A percentile compares a stretch with the other conserved stretches of the same genome.
phyloP scores from a whole-genome alignment of 1,140 invertebrate species.

The Anadara kagoshimensis region DNA sequence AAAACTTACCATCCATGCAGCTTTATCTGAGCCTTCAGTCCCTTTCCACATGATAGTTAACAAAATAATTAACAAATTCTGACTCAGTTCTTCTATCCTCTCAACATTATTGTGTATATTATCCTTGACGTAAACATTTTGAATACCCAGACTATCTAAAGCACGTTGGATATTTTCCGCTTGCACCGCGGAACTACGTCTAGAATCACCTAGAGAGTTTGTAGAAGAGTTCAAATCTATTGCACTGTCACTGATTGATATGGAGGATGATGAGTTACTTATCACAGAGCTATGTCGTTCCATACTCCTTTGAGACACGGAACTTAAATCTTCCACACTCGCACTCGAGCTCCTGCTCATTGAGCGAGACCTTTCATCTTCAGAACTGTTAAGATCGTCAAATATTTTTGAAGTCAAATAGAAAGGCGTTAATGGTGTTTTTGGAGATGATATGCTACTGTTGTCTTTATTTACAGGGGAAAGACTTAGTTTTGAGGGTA shows the following conservation, averaged over 20 bases:
- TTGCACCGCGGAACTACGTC: slow-evolving; percentile 39
- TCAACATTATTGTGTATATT: slow-evolving; percentile 38
- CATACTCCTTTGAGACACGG: slow-evolving; percentile 45
- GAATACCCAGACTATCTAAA: slow-evolving; percentile 59
- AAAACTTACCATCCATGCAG: slow-evolving; percentile 77
- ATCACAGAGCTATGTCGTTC: slow-evolving; percentile 62
- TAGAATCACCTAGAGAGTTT: slow-evolving; percentile 8
- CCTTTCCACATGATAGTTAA: slow-evolving; percentile 81
- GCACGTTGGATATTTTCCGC: slow-evolving; percentile 54
- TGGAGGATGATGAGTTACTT: slow-evolving; percentile 23
- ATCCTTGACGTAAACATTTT: slow-evolving; percentile 51
- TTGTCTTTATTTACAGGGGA: slow-evolving; percentile 7
- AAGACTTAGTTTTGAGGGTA: background rate
- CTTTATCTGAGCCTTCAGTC: slow-evolving; percentile 77
- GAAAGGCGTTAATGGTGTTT: slow-evolving; percentile 52
- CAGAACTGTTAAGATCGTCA: slow-evolving; percentile 43
- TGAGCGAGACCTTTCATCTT: slow-evolving; percentile 40
- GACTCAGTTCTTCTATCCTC: slow-evolving; percentile 78
- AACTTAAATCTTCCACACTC: slow-evolving; percentile 66
- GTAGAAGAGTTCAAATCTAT: slow-evolving; percentile 34
- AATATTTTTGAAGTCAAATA: slow-evolving; percentile 47
- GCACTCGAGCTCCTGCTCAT: slow-evolving; percentile 67
- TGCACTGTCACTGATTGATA: slow-evolving; percentile 55
- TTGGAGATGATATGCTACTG: slow-evolving; percentile 14
- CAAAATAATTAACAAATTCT: slow-evolving; percentile 78